These are phyloP conservation scores for Ailurus styani DNA, from an alignment of 2,113 vertebrate species.

Conservation along the genomic window DNA sequence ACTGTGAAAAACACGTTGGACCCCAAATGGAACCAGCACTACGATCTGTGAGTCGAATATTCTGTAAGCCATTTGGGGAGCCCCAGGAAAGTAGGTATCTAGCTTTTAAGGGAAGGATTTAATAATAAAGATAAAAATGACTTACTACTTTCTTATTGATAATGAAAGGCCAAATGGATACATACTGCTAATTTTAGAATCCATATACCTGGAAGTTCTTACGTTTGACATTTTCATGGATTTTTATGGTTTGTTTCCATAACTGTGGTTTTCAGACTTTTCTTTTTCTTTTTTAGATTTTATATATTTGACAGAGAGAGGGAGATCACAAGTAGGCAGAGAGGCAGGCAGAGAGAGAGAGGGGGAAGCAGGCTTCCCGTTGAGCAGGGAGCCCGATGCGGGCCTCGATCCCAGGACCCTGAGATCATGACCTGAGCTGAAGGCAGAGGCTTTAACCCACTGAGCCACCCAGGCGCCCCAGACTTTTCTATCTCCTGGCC, in stretches of 20 bases:
- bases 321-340: too few species aligned
- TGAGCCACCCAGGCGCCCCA: too few species aligned
- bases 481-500: neutral
- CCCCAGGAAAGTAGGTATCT: accelerated
- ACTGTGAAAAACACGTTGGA: constrained; percentile 98
- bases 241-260: neutral
- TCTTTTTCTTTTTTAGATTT: neutral
- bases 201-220: neutral
- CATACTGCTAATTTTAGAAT: neutral
- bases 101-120: neutral
- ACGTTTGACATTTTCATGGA: neutral
- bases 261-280: neutral
- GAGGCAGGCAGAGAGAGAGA: too few species aligned
- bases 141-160: neutral
- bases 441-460: too few species aligned
- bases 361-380: too few species aligned
- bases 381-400: too few species aligned
- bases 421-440: too few species aligned
- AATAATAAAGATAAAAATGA: neutral
- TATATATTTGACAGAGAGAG: too few species aligned
- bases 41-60: constrained; percentile 91
- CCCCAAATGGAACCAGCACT: constrained; percentile 99
- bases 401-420: too few species aligned
- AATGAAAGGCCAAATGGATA: neutral
- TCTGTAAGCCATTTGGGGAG: neutral